These are phyloP conservation scores for Rhabdomys dilectus DNA, from an alignment of 2,113 vertebrate genomes.

Conservation along the genomic window DNA sequence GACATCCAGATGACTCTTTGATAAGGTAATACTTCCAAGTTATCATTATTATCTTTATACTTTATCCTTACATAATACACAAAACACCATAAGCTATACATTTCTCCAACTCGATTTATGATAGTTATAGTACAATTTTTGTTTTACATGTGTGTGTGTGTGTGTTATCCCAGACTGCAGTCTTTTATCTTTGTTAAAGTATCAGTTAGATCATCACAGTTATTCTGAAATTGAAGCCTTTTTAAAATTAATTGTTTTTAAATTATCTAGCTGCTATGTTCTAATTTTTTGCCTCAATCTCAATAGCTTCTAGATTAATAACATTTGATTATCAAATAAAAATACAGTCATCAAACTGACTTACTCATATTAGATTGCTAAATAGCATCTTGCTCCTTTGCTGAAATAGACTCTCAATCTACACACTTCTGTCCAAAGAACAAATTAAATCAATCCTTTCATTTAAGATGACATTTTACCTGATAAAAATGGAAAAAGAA, in stretches of 20 bases:
- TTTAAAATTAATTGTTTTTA: neutral
- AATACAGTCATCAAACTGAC: neutral
- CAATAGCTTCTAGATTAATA: neutral
- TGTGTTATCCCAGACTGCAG: neutral
- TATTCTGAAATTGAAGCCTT: neutral
- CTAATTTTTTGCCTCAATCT: neutral
- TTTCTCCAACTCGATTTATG: neutral
- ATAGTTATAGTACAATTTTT: neutral
- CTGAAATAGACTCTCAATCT: neutral
- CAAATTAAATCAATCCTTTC: constrained; percentile 48
- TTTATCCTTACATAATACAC: neutral
- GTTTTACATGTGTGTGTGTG: neutral
- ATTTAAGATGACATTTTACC: neutral
- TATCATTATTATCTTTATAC: neutral
- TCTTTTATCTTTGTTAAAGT: neutral
- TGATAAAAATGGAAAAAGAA: constrained; percentile 9
- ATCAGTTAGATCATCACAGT: neutral
- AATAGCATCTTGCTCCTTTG: neutral
- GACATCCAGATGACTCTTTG: neutral
- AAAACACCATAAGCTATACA: neutral
- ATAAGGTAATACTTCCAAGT: neutral
- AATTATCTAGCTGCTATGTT: neutral
- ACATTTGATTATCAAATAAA: neutral
- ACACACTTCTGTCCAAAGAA: neutral
- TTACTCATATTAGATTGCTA: neutral